phyloP scores from a whole-genome alignment of 2,888 invertebrate genomes.

The Ormyrus pomaceus region DNA sequence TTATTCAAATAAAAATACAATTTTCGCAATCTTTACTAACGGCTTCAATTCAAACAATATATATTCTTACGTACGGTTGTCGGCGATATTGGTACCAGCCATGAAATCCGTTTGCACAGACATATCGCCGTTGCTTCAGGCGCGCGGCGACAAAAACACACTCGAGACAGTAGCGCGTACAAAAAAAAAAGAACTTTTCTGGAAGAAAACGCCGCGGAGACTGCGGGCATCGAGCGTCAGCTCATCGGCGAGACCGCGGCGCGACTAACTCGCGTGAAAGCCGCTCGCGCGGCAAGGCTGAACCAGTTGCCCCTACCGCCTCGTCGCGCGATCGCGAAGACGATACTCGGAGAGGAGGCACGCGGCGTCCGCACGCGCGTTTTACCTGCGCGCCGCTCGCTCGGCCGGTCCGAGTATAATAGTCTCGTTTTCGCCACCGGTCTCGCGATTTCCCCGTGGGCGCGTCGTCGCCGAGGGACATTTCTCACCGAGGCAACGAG shows the following conservation, averaged over 20 bases:
- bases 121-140: constrained; percentile 3
- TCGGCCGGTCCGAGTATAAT: not conserved
- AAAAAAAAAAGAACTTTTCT: not conserved
- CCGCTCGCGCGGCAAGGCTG: not conserved
- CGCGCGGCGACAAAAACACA: not conserved
- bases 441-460: constrained; percentile 18
- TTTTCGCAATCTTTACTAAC: too few relatives aligned
- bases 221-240: constrained; percentile 4
- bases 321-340: constrained; percentile 1
- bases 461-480: not conserved
- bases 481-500: too few relatives aligned
- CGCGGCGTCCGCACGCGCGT: not conserved
- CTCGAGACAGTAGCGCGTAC: not conserved
- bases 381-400: too few relatives aligned
- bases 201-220: not conserved
- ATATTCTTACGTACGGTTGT: constrained; percentile 44
- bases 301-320: constrained; percentile 21
- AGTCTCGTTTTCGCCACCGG: constrained; percentile 16
- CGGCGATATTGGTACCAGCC: not conserved
- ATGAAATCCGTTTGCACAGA: constrained; percentile 38
- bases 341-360: not conserved
- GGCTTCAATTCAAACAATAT: not conserved
- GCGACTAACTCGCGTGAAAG: constrained; percentile 47
- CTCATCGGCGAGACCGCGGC: constrained; percentile 30
- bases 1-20: too few relatives aligned